phyloP scores from a whole-genome alignment of 2,888 invertebrate species.

The Trichacis sp. region DNA sequence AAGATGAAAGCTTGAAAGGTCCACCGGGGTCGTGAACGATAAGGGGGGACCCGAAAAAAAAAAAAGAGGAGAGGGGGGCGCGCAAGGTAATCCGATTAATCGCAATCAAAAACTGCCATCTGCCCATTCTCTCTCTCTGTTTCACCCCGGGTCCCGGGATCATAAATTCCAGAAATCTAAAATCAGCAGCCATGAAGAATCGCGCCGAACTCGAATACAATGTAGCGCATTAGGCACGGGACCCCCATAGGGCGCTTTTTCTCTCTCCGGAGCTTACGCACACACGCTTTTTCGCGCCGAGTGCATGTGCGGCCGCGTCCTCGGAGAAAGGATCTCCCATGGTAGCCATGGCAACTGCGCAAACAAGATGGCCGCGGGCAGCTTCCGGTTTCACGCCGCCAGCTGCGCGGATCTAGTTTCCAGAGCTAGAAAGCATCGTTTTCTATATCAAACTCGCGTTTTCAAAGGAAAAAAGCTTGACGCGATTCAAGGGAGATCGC shows the following conservation, averaged over 20 bases:
- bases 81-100: slow-evolving; percentile 61
- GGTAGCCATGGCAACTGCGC: slow-evolving; percentile 67
- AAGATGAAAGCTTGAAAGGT: background rate
- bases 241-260: slow-evolving; percentile 52
- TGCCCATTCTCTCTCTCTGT: slow-evolving; percentile 38
- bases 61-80: slow-evolving; percentile 10
- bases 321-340: slow-evolving; percentile 61
- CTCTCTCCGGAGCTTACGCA: slow-evolving; percentile 29
- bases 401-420: slow-evolving; percentile 68
- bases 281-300: slow-evolving; percentile 1
- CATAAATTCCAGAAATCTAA: slow-evolving; percentile 66
- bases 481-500: too few species aligned
- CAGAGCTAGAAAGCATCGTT: slow-evolving; percentile 21
- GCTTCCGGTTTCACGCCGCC: slow-evolving; percentile 66
- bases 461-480: too few species aligned
- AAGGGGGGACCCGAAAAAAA: slow-evolving; percentile 7
- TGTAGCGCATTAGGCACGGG: slow-evolving; percentile 56
- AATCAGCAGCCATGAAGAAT: slow-evolving; percentile 59
- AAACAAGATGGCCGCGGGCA: slow-evolving; percentile 68
- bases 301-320: slow-evolving; percentile 9
- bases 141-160: slow-evolving; percentile 32
- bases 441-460: too few species aligned
- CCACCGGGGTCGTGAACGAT: slow-evolving; percentile 1
- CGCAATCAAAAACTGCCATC: slow-evolving; percentile 59
- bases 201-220: slow-evolving; percentile 51